Percentiles rank a stretch among this genome's conserved stretches.
These are phyloP conservation scores for Dolichomitus sp. DNA, from an alignment of 2,888 invertebrate species.

Conservation along the genomic window DNA sequence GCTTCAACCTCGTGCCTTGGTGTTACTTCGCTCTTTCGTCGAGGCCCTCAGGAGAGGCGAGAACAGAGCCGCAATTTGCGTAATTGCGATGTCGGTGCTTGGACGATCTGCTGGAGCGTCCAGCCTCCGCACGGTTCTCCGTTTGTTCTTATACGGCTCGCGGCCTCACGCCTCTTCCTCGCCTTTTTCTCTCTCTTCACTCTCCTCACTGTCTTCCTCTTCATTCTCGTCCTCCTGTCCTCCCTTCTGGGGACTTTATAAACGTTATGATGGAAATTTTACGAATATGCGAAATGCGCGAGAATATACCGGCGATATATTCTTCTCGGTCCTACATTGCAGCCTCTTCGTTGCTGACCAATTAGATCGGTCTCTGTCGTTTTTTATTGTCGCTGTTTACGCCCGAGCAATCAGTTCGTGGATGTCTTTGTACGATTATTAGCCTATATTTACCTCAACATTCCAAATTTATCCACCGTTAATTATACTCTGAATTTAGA, in stretches of 20 bases:
- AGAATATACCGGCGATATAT: neutral
- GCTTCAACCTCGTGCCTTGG: conserved; percentile 19
- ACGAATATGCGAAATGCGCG: conserved; percentile 64
- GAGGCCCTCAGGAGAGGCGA: conserved; percentile 79
- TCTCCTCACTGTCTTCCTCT: neutral
- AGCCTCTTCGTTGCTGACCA: conserved; percentile 63
- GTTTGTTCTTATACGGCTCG: conserved; percentile 40
- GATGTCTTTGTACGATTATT: neutral
- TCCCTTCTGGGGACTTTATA: conserved; percentile 60
- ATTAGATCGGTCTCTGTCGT: conserved; percentile 70
- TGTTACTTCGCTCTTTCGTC: conserved; percentile 53
- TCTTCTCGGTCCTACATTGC: neutral
- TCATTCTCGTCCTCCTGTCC: conserved; percentile 18
- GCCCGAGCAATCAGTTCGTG: conserved; percentile 29
- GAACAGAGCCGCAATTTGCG: conserved; percentile 84
- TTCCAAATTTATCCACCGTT: neutral
- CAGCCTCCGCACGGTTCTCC: conserved; percentile 45
- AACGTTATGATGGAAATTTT: conserved; percentile 72
- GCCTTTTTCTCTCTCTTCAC: neutral
- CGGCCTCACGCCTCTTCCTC: conserved; percentile 16
- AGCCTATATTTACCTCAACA: neutral
- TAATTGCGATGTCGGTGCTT: conserved; percentile 82
- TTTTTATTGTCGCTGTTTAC: conserved; percentile 17
- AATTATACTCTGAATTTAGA: neutral
- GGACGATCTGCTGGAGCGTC: conserved; percentile 66